Evolutionary conservation across 2,797 vertebrate genomes (phyloP).

Genomic region (Sebastes hubbsi): DNA sequence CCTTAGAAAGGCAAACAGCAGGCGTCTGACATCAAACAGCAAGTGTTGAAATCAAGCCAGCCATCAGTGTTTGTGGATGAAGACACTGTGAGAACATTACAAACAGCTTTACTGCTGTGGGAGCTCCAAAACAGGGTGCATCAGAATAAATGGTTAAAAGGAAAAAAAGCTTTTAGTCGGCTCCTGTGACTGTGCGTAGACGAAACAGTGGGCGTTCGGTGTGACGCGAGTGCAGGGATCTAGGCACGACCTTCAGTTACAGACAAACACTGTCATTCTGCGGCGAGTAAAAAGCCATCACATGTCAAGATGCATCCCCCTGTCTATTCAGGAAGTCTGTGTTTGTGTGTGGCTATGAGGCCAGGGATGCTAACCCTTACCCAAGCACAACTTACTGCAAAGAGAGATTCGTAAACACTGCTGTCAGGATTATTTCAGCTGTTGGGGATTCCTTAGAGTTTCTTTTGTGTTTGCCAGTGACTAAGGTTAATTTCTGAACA

Average conservation of each 20-base stretch:
- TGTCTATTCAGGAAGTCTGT: slow-evolving; percentile 33
- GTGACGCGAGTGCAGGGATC: slow-evolving; percentile 14
- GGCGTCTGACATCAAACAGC: slow-evolving; percentile 48
- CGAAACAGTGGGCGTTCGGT: slow-evolving; percentile 6
- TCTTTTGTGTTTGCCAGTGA: not conserved
- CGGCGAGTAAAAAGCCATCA: slow-evolving; percentile 47
- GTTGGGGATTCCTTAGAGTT: not conserved
- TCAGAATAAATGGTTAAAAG: slow-evolving; percentile 8
- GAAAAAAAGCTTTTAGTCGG: slow-evolving; percentile 5
- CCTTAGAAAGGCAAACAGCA: slow-evolving; percentile 25
- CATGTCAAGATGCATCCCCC: slow-evolving; percentile 40
- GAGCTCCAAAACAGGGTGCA: slow-evolving; percentile 10
- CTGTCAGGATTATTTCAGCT: not conserved
- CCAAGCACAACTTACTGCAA: slow-evolving; percentile 12
- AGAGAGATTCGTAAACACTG: slow-evolving; percentile 3
- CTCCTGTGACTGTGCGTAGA: not conserved
- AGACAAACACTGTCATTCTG: slow-evolving; percentile 53
- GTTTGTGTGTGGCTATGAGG: not conserved
- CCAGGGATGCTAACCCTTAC: not conserved
- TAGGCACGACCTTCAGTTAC: slow-evolving; percentile 52
- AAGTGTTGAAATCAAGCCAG: slow-evolving; percentile 38
- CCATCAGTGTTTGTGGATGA: slow-evolving; percentile 28
- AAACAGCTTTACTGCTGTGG: not conserved
- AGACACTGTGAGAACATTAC: slow-evolving; percentile 4
- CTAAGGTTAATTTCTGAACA: not conserved